These are phyloP conservation scores for Chaetoderma sp. DNA, from an alignment of 2,888 invertebrate genomes.

Conservation along the genomic window DNA sequence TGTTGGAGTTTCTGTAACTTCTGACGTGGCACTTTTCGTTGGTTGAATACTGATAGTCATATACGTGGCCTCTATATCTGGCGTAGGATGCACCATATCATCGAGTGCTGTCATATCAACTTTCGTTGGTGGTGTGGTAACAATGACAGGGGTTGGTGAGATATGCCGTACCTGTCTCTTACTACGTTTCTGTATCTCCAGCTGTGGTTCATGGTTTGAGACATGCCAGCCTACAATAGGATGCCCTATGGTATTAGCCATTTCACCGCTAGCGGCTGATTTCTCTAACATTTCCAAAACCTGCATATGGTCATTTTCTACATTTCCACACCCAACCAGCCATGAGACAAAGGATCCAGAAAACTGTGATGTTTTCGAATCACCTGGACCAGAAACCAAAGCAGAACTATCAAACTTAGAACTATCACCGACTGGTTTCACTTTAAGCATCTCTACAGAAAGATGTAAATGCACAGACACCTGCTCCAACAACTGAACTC, in stretches of 20 bases:
- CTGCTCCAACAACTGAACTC: conserved; percentile 70
- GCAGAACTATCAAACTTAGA: conserved; percentile 61
- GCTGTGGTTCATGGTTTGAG: conserved; percentile 70
- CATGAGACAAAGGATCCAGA: conserved; percentile 60
- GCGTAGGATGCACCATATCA: conserved; percentile 39
- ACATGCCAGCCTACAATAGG: conserved; percentile 82
- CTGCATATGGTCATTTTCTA: conserved; percentile 77
- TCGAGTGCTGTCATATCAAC: conserved; percentile 33
- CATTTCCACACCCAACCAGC: conserved; percentile 81
- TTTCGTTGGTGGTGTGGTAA: conserved; percentile 55
- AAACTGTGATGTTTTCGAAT: conserved; percentile 47
- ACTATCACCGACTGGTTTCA: conserved; percentile 54
- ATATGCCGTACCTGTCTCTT: conserved; percentile 66
- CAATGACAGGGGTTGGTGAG: conserved; percentile 56
- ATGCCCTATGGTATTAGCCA: conserved; percentile 78
- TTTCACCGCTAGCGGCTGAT: conserved; percentile 79
- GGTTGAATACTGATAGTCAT: conserved; percentile 48
- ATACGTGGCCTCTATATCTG: conserved; percentile 47
- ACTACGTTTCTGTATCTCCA: conserved; percentile 45
- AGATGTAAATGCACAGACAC: conserved; percentile 56
- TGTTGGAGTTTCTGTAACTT: background rate
- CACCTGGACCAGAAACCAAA: conserved; percentile 64
- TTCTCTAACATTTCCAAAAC: conserved; percentile 78
- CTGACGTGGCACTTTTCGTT: conserved; percentile 43
- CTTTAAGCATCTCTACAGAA: conserved; percentile 53